Evolutionary conservation across 2,113 vertebrate genomes (phyloP).

Genomic region (Hippopotamus amphibius): DNA sequence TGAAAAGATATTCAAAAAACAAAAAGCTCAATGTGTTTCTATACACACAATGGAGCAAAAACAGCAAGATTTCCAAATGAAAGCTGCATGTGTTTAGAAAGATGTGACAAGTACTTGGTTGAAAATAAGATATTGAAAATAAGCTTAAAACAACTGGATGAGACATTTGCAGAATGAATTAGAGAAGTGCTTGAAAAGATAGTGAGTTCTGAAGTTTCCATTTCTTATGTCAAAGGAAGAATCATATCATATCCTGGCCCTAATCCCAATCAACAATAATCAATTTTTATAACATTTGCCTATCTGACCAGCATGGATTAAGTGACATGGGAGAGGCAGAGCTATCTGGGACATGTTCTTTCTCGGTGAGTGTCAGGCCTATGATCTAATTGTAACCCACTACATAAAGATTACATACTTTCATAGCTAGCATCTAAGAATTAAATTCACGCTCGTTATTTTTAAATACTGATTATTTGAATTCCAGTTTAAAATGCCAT

Average conservation of each 20-base stretch:
- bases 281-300: background rate
- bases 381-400: background rate
- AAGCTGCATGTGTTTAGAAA: background rate
- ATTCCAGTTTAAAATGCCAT: background rate
- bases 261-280: background rate
- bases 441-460: background rate
- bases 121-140: constrained; percentile 17
- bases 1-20: background rate
- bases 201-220: constrained; percentile 23
- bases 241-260: background rate
- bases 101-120: background rate
- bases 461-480: background rate
- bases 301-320: background rate
- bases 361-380: background rate
- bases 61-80: constrained; percentile 47
- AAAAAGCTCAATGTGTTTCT: constrained; percentile 6
- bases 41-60: constrained; percentile 8
- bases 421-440: background rate
- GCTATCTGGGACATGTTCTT: background rate
- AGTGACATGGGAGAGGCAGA: background rate
- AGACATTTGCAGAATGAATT: background rate
- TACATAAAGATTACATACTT: background rate
- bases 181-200: background rate
- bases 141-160: constrained; percentile 36
- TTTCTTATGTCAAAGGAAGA: background rate